A percentile compares a stretch with the other conserved stretches of the same genome.
Evolutionary conservation across 2,888 invertebrate genomes (phyloP).

Genomic region (Ophion costatus): DNA sequence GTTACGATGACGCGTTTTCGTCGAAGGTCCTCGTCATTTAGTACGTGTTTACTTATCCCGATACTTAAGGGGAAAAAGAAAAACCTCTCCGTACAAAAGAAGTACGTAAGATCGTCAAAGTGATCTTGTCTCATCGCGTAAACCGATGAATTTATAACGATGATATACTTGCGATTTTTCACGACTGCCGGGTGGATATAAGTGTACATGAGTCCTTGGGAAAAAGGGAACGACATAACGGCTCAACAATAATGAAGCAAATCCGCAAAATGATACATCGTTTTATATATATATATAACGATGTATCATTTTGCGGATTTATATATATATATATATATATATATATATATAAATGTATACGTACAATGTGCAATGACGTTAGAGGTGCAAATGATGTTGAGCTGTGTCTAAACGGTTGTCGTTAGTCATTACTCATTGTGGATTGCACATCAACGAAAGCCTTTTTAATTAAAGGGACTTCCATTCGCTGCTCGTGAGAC

Average conservation of each 20-base stretch:
- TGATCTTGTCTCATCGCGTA: not conserved
- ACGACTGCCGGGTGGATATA: conserved; percentile 9
- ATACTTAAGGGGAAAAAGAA: conserved; percentile 1
- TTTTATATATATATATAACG: too few relatives aligned
- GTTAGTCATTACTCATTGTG: conserved; percentile 62
- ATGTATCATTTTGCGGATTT: too few relatives aligned
- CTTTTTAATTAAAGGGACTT: conserved; percentile 60
- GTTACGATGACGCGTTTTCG: conserved; percentile 45
- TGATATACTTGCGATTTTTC: conserved; percentile 18
- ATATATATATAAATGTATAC: not conserved
- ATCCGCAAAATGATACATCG: conserved; percentile 17
- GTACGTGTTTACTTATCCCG: not conserved
- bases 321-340: too few relatives aligned
- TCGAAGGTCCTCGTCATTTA: conserved; percentile 34
- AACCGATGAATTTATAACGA: conserved; percentile 18
- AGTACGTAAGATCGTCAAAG: not conserved
- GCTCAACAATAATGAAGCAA: conserved; percentile 29
- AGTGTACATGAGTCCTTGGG: conserved; percentile 41
- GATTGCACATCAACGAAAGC: conserved; percentile 31
- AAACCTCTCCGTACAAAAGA: not conserved
- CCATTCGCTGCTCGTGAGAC: conserved; percentile 31
- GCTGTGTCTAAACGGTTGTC: conserved; percentile 55
- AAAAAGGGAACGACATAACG: conserved; percentile 33
- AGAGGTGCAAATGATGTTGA: conserved; percentile 24
- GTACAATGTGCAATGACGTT: conserved; percentile 47